Evolutionary conservation across 2,888 invertebrate species (phyloP).

Genomic region (Amphipoea lucens): DNA sequence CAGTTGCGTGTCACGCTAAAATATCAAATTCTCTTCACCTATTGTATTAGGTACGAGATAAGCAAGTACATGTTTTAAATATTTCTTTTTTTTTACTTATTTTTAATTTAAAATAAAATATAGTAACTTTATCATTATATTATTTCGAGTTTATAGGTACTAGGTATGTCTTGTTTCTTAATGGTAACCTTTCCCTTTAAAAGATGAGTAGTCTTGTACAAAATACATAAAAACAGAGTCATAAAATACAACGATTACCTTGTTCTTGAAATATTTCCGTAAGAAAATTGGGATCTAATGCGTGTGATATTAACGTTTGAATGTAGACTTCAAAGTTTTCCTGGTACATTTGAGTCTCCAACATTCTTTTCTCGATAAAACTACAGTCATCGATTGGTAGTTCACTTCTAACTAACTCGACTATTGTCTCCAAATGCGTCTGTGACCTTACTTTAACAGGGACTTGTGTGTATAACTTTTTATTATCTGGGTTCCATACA

Average conservation of each 20-base stretch:
- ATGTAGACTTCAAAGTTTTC: constrained; percentile 97
- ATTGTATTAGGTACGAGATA: constrained; percentile 14
- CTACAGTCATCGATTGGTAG: constrained; percentile 92
- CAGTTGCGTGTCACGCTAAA: background rate
- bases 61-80: background rate
- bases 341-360: constrained; percentile 94
- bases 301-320: constrained; percentile 97
- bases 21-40: constrained; percentile 18
- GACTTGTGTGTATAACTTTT: constrained; percentile 94
- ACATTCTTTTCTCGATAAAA: constrained; percentile 93
- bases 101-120: background rate
- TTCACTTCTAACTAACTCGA: constrained; percentile 94
- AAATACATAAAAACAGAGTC: constrained; percentile 9
- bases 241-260: constrained; percentile 88
- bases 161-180: background rate
- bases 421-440: constrained; percentile 94
- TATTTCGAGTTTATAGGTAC: background rate
- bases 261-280: constrained; percentile 97
- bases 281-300: constrained; percentile 96
- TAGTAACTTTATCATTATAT: no score
- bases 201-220: background rate
- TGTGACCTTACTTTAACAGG: constrained; percentile 94
- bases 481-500: constrained; percentile 95
- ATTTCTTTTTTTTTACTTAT: background rate
- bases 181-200: background rate